These are phyloP conservation scores for Micromussa lordhowensis DNA, from an alignment of 92 coral and sea anemone species.

Conservation along the genomic window DNA sequence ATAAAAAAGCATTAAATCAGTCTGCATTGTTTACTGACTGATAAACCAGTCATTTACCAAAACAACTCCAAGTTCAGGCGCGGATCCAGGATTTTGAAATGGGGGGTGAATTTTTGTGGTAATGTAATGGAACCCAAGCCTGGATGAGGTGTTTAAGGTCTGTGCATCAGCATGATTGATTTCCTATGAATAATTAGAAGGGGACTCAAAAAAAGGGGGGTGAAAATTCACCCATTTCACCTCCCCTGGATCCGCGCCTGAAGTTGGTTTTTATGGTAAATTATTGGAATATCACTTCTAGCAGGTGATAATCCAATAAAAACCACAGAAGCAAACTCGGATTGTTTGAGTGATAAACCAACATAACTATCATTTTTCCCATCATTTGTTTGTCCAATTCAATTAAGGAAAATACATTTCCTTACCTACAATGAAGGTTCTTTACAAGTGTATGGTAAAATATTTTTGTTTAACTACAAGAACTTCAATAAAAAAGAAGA, in stretches of 20 bases:
- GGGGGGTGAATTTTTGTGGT: too few species aligned
- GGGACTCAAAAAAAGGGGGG: too few species aligned
- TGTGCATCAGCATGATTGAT: too few species aligned
- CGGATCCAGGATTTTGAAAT: too few species aligned
- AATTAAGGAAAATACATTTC: not conserved
- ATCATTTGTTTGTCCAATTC: not conserved
- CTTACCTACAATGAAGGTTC: not conserved
- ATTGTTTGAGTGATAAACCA: conserved; percentile 29
- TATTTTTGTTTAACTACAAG: not conserved
- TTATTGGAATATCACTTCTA: conserved; percentile 36
- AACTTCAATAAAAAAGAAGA: not conserved
- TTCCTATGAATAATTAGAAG: too few species aligned
- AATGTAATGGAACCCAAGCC: too few species aligned
- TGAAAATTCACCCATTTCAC: too few species aligned
- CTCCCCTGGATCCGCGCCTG: too few species aligned
- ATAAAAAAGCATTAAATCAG: conserved; percentile 5
- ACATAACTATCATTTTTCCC: not conserved
- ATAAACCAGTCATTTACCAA: conserved; percentile 33
- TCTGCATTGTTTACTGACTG: conserved; percentile 25
- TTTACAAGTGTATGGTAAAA: conserved; percentile 1
- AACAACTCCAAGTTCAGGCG: conserved; percentile 38
- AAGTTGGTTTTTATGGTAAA: conserved; percentile 10
- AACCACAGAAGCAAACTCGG: conserved; percentile 21
- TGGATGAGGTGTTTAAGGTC: too few species aligned
- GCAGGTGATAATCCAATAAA: conserved; percentile 33